These are phyloP conservation scores for Diploscapter pachys DNA, from an alignment of 1,140 invertebrate genomes.

Conservation along the genomic window DNA sequence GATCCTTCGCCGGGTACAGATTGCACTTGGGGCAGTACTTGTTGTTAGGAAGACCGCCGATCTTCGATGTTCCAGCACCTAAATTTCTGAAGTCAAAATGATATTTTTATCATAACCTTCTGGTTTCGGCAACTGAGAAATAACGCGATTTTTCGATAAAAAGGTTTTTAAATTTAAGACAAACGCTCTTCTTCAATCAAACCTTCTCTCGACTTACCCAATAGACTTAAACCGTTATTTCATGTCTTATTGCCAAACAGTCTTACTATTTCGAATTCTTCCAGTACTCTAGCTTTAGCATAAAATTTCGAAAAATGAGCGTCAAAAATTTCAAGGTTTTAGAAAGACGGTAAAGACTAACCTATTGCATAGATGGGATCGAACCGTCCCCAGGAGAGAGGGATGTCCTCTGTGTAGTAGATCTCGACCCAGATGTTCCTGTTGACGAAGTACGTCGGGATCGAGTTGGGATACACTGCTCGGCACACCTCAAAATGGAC, in stretches of 20 bases:
- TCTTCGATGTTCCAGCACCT: constrained; percentile 40
- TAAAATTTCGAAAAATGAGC: too few species aligned
- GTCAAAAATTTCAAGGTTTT: too few species aligned
- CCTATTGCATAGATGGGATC: constrained; percentile 32
- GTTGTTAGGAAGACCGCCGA: constrained; percentile 43
- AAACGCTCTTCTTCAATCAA: too few species aligned
- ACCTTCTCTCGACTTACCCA: too few species aligned
- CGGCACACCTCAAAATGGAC: background rate
- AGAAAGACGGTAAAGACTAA: background rate
- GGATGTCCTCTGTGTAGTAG: constrained; percentile 53
- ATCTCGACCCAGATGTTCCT: constrained; percentile 49
- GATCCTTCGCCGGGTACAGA: constrained; percentile 28
- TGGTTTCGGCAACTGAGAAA: background rate
- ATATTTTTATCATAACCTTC: background rate
- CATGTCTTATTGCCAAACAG: too few species aligned
- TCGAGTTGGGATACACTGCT: constrained; percentile 14
- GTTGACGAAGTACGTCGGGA: constrained; percentile 42
- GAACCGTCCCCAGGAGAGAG: constrained; percentile 38
- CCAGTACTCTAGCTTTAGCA: too few species aligned
- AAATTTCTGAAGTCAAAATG: background rate
- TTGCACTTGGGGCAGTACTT: constrained; percentile 41
- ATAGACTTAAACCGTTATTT: too few species aligned
- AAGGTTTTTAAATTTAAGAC: background rate
- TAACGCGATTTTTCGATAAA: background rate
- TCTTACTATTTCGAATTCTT: too few species aligned